A percentile compares a stretch with the other conserved stretches of the same genome.
Conservation (phyloP, 2,797 vertebrate species). For the Toxotes lorentzi region DNA sequence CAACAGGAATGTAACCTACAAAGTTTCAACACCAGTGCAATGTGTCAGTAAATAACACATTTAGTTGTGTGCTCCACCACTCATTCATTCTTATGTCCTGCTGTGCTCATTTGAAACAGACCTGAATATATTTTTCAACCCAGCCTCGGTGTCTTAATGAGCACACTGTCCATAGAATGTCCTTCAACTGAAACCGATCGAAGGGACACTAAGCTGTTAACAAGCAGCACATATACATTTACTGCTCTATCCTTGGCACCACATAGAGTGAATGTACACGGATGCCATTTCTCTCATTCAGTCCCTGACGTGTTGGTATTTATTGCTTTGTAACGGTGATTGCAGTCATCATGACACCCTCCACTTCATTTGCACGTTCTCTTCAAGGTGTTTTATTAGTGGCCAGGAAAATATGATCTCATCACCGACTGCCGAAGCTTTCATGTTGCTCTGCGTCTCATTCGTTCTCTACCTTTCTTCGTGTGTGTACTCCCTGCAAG, state of each 20-base stretch:
- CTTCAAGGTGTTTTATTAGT: conserved; percentile 56
- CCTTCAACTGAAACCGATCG: conserved; percentile 41
- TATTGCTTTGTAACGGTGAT: conserved; percentile 59
- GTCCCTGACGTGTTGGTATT: conserved; percentile 20
- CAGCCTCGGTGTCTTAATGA: conserved; percentile 25
- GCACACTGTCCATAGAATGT: conserved; percentile 19
- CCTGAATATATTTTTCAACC: conserved; percentile 11
- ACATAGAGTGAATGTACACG: conserved; percentile 14
- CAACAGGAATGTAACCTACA: too few relatives aligned
- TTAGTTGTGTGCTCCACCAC: background rate
- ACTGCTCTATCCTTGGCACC: conserved; percentile 5
- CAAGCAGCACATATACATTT: conserved; percentile 43
- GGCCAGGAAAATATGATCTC: conserved; percentile 45
- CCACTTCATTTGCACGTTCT: conserved; percentile 48
- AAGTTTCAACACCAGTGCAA: too few relatives aligned
- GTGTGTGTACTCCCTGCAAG: conserved; percentile 20
- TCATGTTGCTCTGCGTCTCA: conserved; percentile 15
- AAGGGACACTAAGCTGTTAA: conserved; percentile 23
- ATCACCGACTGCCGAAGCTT: conserved; percentile 36
- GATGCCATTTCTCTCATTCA: conserved; percentile 20
- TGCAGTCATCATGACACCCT: conserved; percentile 49
- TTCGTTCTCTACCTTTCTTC: conserved; percentile 15
- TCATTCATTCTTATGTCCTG: background rate
- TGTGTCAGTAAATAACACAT: too few relatives aligned
- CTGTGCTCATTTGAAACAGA: background rate